A percentile compares a stretch with the other conserved stretches of the same genome.
Evolutionary conservation across 1,140 invertebrate species (phyloP).

Genomic region (Idris sp.): DNA sequence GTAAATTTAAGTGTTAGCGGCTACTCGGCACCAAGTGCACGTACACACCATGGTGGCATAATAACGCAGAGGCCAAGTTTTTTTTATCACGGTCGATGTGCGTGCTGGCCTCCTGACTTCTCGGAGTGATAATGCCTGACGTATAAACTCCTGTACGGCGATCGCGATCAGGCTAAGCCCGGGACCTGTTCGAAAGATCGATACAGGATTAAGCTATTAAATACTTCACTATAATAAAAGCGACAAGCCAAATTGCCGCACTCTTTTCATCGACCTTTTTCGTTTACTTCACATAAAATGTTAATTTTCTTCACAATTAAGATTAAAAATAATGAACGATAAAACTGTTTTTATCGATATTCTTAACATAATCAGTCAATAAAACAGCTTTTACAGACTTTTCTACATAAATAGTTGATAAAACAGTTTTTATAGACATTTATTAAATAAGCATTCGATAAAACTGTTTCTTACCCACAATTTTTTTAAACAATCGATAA

Average conservation of each 20-base stretch:
- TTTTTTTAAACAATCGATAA: too few species aligned
- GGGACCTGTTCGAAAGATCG: slow-evolving; percentile 59
- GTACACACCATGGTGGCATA: slow-evolving; percentile 44
- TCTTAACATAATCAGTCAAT: neutral
- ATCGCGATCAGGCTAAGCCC: slow-evolving; percentile 64
- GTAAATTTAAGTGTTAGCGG: slow-evolving; percentile 56
- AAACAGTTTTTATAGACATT: too few species aligned
- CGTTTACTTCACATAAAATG: too few species aligned
- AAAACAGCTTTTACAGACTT: neutral
- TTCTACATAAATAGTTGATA: too few species aligned
- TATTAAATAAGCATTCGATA: too few species aligned
- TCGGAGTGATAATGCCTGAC: slow-evolving; percentile 50
- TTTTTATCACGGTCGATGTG: slow-evolving; percentile 64
- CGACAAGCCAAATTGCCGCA: slow-evolving; percentile 54
- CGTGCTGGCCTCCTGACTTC: slow-evolving; percentile 44
- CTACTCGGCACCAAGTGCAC: slow-evolving; percentile 46
- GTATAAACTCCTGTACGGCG: slow-evolving; percentile 58
- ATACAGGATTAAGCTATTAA: slow-evolving; percentile 71
- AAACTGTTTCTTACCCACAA: too few species aligned
- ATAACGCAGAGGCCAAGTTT: slow-evolving; percentile 56
- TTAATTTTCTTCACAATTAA: too few species aligned
- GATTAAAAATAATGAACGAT: too few species aligned
- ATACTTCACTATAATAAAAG: slow-evolving; percentile 63
- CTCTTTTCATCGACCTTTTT: slow-evolving; percentile 54
- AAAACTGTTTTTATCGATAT: too few species aligned